Conservation (phyloP, 2,888 invertebrate genomes). For the Lasiommata megera region DNA sequence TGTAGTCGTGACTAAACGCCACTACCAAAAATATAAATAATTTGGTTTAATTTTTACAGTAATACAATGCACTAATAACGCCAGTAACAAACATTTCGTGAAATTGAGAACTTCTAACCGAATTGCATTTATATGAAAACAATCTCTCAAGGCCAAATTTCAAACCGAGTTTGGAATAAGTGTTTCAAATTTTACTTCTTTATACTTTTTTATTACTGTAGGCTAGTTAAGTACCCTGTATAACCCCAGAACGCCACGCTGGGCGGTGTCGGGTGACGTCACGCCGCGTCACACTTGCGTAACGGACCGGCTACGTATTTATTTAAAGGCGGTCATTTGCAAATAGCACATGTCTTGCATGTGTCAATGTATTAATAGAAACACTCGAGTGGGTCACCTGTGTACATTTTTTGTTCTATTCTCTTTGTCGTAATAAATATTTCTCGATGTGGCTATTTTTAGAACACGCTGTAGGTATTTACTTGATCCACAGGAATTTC, state of each 20-base stretch:
- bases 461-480: conserved; percentile 8
- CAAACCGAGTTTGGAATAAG: no score
- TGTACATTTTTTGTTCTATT: conserved; percentile 24
- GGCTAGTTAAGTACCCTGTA: conserved; percentile 21
- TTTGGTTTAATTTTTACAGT: no score
- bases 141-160: no score
- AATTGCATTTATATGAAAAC: no score
- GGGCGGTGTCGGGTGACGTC: conserved; percentile 53
- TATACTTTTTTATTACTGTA: neutral
- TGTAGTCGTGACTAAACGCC: no score
- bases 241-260: conserved; percentile 27
- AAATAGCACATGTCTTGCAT: conserved; percentile 65
- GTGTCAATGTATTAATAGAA: conserved; percentile 62
- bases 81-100: no score
- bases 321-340: conserved; percentile 56
- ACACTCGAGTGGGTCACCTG: conserved; percentile 63
- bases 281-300: conserved; percentile 65
- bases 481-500: neutral
- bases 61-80: no score
- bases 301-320: conserved; percentile 46
- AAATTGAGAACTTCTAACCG: no score
- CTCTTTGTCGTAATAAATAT: conserved; percentile 2
- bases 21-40: no score
- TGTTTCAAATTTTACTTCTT: neutral
- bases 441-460: conserved; percentile 3